phyloP scores from a whole-genome alignment of 2,797 vertebrate species.

The Eurystomus glaucurus region DNA sequence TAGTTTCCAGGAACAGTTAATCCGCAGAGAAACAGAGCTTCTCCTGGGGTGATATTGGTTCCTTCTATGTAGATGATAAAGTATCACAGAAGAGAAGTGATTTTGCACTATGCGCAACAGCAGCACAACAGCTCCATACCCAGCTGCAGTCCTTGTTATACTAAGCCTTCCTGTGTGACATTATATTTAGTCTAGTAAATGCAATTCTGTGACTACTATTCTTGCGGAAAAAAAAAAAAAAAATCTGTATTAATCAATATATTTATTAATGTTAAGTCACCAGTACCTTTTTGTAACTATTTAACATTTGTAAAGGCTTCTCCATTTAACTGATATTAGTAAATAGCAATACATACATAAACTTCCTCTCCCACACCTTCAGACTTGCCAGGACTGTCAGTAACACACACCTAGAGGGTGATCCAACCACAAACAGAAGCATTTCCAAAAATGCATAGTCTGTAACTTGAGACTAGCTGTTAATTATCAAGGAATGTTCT shows the following conservation, averaged over 20 bases:
- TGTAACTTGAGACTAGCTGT: background rate
- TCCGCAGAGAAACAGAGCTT: background rate
- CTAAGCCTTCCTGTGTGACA: background rate
- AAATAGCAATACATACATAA: background rate
- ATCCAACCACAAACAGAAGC: background rate
- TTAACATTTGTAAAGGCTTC: background rate
- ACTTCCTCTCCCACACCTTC: background rate
- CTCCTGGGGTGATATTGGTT: background rate
- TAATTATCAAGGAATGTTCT: background rate
- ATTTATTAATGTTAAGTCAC: background rate
- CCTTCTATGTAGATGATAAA: background rate
- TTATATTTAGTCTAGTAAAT: background rate
- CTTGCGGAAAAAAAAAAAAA: background rate
- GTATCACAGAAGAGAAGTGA: background rate
- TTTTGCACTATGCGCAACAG: background rate
- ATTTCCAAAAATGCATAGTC: background rate
- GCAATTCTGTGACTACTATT: background rate
- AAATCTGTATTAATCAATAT: accelerated
- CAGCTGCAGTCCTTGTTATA: conserved; percentile 33
- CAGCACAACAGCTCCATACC: background rate
- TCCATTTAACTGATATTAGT: background rate
- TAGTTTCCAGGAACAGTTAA: background rate
- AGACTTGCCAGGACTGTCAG: background rate
- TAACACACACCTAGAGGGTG: background rate
- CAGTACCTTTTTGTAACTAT: background rate